These are phyloP conservation scores for Cacajao melanocephalus DNA, from an alignment of 2,797 vertebrate species.

Conservation along the genomic window DNA sequence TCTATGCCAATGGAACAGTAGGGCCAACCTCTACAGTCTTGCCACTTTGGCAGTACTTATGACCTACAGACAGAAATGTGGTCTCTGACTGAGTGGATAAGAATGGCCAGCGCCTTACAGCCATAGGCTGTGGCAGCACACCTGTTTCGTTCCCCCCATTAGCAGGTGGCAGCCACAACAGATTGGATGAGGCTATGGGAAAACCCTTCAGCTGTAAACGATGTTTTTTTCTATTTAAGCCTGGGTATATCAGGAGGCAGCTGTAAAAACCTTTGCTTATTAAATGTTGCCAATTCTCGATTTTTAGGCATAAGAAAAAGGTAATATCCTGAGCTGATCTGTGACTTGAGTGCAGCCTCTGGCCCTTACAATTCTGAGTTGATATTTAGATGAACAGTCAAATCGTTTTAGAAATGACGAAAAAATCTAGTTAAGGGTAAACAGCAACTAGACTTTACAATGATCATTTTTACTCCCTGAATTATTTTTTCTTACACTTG, in stretches of 20 bases:
- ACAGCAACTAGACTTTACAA: not conserved
- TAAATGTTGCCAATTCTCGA: not conserved
- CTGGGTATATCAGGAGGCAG: not conserved
- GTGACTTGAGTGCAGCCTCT: not conserved
- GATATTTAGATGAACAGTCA: not conserved
- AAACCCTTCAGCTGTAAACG: rapidly evolving
- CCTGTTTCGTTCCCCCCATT: not conserved
- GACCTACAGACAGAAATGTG: not conserved
- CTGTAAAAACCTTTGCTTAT: not conserved
- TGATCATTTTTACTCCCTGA: not conserved
- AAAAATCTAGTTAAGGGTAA: not conserved
- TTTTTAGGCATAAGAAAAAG: not conserved
- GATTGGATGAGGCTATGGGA: not conserved
- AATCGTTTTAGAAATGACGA: not conserved
- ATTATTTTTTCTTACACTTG: no score
- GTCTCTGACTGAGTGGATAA: not conserved
- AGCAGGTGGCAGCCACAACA: not conserved
- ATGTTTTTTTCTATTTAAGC: not conserved
- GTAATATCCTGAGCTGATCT: not conserved
- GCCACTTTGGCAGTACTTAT: not conserved
- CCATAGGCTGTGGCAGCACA: rapidly evolving
- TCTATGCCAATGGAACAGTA: not conserved
- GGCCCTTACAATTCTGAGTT: not conserved
- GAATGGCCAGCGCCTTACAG: rapidly evolving
- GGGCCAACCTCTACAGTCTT: not conserved